Evolutionary conservation across 1,140 invertebrate genomes (phyloP), one percentile per base, ranked within the genome.

Genomic region (Thaumatotibia leucotreta): DNA sequence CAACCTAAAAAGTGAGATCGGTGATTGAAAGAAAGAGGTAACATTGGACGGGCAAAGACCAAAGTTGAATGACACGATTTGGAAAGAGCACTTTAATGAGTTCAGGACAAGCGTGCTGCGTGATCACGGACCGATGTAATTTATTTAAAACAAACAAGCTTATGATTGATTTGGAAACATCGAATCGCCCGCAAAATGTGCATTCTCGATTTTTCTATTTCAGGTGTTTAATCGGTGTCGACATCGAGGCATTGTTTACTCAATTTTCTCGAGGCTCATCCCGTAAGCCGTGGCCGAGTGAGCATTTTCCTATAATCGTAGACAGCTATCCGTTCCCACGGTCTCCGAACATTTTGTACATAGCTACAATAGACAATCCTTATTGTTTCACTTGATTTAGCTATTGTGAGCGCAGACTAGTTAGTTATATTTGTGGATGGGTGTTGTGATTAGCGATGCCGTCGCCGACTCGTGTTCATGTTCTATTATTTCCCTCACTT

Each of bases 371-470:
- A 84, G 75, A 84, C 79, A 83, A 82, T 79, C 82, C 82, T 83
- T 84, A 88, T 89, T 89, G 87, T 89, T 89, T 86, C 83, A 77
- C 73, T 80, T 82, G 82, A 84, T 88, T 86, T 79, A 82, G 73
- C 85, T 81, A 89, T 89, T 89, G 87, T 89, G 70, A 68, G 77
- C 73, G 67, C 64, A 68, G 67, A 76, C 75, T 88, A 88, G 87
- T 74, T 88, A 88, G 87, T 86, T 86, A 84, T 80, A 80, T 83
- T 82, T 81, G 76, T 74, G 73, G 73, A 79, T 79, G 70, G 67
- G 65, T 88, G 85, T 89, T 89, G 79, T 87, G 82, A 82, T 78
- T 86, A 70, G 66, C 76, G 67, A 4, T 33, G 31, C 65, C 75
- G 71, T 75, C 71, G 69, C 69, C 39, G 50, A 54, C 63, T 72